Base-by-base conservation (phyloP, 2,888 invertebrate species). In the Athrips mouffetella region DNA sequence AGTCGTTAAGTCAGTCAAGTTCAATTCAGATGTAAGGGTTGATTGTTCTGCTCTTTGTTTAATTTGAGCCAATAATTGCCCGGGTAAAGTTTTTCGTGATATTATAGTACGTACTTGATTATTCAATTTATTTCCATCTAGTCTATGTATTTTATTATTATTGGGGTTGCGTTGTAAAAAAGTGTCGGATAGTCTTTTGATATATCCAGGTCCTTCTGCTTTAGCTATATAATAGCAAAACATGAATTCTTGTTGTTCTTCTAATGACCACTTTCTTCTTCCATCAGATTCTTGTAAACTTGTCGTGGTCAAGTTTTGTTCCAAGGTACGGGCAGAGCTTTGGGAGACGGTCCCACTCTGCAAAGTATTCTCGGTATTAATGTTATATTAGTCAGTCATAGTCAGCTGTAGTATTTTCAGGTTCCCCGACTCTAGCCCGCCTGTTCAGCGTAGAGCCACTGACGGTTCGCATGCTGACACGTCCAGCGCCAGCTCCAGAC, bases 401-500 rank as follows among this genome's bases (percentile, higher is more conserved):
- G n/a, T n/a, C n/a, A n/a, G n/a, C 33, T 33, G 33, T 33, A 33
- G 15, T 39, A 18, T 20, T 11, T n/a, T 31, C 31, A n/a, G 31
- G 2, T 39, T 18, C 3, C n/a, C 6, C 20, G 39, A 20, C n/a
- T 10, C 4, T 2, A 20, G 13, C 39, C 39, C 21, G 20, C 39
- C 39, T 39, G 21, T 13, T 39, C 20, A 49, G 37, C 37, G 20
- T 48, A 47, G 23, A 47, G 31, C 35, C 51, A 40, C 52, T 45
- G 39, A 44, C 40, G 52, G 48, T 23, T 44, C 52, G 55, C 52
- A 51, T 49, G 30, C 52, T 55, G 50, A 29, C 3, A 33, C 50
- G 41, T 33, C 52, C 52, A 52, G 55, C 55, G 33, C 11, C 49
- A 42, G 52, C 55, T 52, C 52, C 52, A 55, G 49, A 40, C 40